Evolutionary conservation across 2,797 vertebrate genomes (phyloP).

Genomic region (Rhyacichthys aspro): DNA sequence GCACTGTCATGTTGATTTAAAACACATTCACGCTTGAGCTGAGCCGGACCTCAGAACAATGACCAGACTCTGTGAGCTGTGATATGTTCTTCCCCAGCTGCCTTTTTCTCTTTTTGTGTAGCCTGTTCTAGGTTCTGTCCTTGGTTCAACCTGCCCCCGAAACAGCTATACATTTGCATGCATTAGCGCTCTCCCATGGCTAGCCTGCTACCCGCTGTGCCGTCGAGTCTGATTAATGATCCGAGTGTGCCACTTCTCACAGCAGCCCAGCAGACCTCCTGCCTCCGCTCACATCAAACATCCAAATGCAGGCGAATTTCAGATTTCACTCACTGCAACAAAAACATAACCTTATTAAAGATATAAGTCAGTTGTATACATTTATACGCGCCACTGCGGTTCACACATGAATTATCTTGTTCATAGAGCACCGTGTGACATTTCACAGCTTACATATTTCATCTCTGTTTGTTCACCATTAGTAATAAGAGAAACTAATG

Average conservation of each 20-base stretch:
- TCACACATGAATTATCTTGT: not conserved
- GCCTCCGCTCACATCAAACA: constrained; percentile 63
- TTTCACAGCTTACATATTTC: constrained; percentile 7
- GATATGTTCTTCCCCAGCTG: constrained; percentile 37
- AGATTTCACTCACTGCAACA: constrained; percentile 28
- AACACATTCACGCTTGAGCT: constrained; percentile 38
- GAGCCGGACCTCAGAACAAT: constrained; percentile 31
- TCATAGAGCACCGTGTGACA: not conserved
- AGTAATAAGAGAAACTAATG: not conserved
- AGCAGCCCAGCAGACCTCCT: constrained; percentile 63
- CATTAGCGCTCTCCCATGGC: constrained; percentile 79
- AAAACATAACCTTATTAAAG: constrained; percentile 14
- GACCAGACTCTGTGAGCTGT: constrained; percentile 22
- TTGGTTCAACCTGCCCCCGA: constrained; percentile 79
- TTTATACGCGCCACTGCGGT: not conserved
- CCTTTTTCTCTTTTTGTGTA: constrained; percentile 22
- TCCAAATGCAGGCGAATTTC: constrained; percentile 37
- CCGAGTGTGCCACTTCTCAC: constrained; percentile 68
- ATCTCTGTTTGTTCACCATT: constrained; percentile 6
- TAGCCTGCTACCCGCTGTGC: constrained; percentile 77
- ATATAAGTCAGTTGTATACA: not conserved
- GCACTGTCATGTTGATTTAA: constrained; percentile 42
- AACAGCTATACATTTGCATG: constrained; percentile 82
- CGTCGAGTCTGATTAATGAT: constrained; percentile 82
- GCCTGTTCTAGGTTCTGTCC: constrained; percentile 67